phyloP scores from a whole-genome alignment of 2,797 vertebrate genomes.

The Petrocephalus sullivani region DNA sequence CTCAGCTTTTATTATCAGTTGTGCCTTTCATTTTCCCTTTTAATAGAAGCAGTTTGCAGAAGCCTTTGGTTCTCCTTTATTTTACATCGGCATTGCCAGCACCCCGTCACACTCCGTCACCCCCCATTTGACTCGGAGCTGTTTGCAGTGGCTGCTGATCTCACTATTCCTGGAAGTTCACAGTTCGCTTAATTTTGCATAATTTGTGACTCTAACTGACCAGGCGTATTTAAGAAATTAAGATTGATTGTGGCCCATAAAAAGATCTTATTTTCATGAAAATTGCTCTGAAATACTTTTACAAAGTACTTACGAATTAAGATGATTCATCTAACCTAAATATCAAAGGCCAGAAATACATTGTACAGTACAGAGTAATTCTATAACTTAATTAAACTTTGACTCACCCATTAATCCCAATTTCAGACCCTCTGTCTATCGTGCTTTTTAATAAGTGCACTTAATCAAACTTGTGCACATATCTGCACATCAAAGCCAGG shows the following conservation, averaged over 20 bases:
- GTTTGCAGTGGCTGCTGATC: constrained; percentile 24
- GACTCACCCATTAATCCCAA: not conserved
- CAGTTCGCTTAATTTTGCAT: constrained; percentile 24
- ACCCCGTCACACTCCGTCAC: constrained; percentile 1
- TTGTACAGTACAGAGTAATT: not conserved
- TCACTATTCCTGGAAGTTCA: constrained; percentile 22
- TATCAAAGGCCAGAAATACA: constrained; percentile 10
- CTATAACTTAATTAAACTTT: constrained; percentile 15
- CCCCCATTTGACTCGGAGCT: constrained; percentile 14
- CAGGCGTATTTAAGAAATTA: constrained; percentile 24
- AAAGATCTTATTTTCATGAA: constrained; percentile 23
- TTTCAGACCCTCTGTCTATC: not conserved
- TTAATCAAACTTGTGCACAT: not conserved
- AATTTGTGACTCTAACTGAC: constrained; percentile 22
- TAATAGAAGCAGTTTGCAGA: not conserved
- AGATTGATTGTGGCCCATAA: constrained; percentile 21
- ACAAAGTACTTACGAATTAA: constrained; percentile 16
- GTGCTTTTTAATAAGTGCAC: not conserved
- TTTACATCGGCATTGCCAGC: not conserved
- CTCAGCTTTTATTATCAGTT: constrained; percentile 21
- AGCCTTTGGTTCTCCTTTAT: not conserved
- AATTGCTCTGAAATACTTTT: constrained; percentile 17
- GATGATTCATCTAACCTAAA: constrained; percentile 21
- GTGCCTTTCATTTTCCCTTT: constrained; percentile 11
- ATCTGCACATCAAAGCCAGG: not conserved